A percentile compares a stretch with the other conserved stretches of the same genome.
These are phyloP conservation scores for Opisthocomus hoazin DNA, from an alignment of 2,113 vertebrate genomes.

Conservation along the genomic window DNA sequence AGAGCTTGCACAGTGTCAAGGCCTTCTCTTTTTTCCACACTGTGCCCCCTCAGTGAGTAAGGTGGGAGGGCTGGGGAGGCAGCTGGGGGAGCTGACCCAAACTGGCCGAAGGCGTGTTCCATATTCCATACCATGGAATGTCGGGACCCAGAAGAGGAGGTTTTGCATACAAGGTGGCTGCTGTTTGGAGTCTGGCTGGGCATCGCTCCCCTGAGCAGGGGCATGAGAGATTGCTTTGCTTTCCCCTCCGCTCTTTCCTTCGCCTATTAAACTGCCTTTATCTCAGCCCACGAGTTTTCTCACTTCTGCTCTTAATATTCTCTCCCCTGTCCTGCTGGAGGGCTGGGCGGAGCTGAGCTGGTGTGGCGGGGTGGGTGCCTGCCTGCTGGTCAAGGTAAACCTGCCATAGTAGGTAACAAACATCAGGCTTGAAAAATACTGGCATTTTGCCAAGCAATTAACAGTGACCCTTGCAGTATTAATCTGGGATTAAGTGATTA, in stretches of 20 bases:
- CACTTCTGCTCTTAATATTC: not conserved
- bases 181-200: not conserved
- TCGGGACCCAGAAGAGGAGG: not conserved
- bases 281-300: accelerated
- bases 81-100: not conserved
- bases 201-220: not conserved
- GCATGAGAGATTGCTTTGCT: not conserved
- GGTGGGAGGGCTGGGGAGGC: not conserved
- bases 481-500: not conserved
- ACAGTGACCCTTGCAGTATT: not conserved
- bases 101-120: not conserved
- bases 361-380: not conserved
- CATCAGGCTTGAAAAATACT: not conserved
- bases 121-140: accelerated
- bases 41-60: not conserved
- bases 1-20: not conserved
- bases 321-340: not conserved
- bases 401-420: not conserved
- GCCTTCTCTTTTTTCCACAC: not conserved
- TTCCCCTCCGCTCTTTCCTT: not conserved
- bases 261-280: not conserved
- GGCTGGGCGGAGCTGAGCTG: not conserved
- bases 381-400: not conserved
- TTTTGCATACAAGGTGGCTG: not conserved
- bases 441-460: not conserved